Conservation (phyloP, 2,113 vertebrate species). For the Nettapus auritus region DNA sequence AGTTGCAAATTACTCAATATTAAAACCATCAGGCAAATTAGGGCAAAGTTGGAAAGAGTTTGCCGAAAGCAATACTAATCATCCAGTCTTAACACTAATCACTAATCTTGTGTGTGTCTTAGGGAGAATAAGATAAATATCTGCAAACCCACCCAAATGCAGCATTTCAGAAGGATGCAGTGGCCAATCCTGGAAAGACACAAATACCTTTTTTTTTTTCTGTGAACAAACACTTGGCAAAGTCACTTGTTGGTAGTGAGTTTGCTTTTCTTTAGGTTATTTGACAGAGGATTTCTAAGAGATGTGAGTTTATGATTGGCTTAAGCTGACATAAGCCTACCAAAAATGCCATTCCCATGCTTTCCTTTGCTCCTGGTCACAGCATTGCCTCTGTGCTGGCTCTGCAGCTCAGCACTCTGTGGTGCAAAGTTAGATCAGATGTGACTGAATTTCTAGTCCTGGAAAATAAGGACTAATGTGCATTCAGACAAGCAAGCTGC, state of each 20-base stretch:
- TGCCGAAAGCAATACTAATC: slow-evolving; percentile 13
- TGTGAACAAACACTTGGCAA: neutral
- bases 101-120: neutral
- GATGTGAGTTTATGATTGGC: fast-evolving
- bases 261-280: neutral
- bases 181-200: neutral
- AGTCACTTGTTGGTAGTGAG: neutral
- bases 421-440: neutral
- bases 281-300: neutral
- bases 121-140: neutral
- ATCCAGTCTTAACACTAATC: neutral
- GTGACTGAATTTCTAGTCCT: neutral
- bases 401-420: neutral
- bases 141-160: neutral
- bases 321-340: neutral
- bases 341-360: neutral
- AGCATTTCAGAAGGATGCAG: neutral
- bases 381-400: neutral
- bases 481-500: neutral
- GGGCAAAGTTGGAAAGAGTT: slow-evolving; percentile 10
- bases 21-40: slow-evolving; percentile 24
- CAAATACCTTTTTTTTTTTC: neutral
- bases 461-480: neutral
- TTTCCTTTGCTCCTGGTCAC: neutral
- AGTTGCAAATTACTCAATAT: slow-evolving; percentile 2